Conservation (phyloP, 2,797 vertebrate species). For the Falco columbarius region DNA sequence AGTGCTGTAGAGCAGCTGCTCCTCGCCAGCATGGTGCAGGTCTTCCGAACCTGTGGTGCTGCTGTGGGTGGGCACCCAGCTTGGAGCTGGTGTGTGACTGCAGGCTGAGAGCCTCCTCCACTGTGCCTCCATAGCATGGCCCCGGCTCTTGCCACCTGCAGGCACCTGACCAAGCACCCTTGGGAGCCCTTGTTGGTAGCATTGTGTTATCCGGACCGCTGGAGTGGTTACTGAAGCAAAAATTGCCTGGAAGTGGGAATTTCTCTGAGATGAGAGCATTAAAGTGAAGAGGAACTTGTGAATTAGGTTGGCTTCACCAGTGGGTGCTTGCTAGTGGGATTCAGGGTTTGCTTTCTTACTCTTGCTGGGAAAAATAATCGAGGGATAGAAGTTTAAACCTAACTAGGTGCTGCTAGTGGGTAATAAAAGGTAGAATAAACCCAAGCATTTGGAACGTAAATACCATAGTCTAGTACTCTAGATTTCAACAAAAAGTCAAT, state of each 20-base stretch:
- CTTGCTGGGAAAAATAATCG: background rate
- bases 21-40: fast-evolving
- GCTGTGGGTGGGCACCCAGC: fast-evolving
- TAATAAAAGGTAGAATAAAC: background rate
- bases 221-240: background rate
- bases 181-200: background rate
- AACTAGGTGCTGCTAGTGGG: background rate
- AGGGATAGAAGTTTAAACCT: background rate
- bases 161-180: background rate
- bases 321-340: background rate
- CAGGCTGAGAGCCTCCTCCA: background rate
- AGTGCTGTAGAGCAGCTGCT: background rate
- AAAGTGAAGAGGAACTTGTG: background rate
- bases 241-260: background rate
- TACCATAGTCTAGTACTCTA: background rate
- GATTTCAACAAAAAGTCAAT: background rate
- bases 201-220: background rate
- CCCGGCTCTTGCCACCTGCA: background rate
- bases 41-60: background rate
- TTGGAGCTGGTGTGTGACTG: background rate
- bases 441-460: background rate
- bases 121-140: fast-evolving
- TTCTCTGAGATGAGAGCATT: background rate
- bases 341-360: background rate
- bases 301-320: background rate